phyloP scores from a whole-genome alignment of 2,888 invertebrate genomes.

The Aromia moschata region DNA sequence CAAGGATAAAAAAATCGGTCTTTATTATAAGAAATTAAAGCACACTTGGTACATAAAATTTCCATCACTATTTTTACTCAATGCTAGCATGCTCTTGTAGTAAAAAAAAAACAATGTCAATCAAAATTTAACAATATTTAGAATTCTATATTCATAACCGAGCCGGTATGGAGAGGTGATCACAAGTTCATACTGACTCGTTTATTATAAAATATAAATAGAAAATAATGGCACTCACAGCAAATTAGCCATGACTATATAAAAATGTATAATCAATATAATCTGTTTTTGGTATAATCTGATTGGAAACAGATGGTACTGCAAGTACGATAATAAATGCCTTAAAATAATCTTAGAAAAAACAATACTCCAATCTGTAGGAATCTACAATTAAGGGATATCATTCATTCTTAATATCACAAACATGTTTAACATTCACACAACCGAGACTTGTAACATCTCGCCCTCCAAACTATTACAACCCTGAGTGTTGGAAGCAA shows the following conservation, averaged over 20 bases:
- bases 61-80: conserved; percentile 55
- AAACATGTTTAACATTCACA: conserved; percentile 43
- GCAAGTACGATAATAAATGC: conserved; percentile 58
- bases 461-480: conserved; percentile 43
- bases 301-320: conserved; percentile 54
- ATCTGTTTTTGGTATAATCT: conserved; percentile 52
- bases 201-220: conserved; percentile 46
- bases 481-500: conserved; percentile 56
- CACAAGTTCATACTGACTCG: conserved; percentile 41
- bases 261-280: conserved; percentile 31
- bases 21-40: conserved; percentile 64
- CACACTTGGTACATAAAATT: conserved; percentile 64
- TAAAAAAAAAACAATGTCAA: conserved; percentile 51
- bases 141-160: conserved; percentile 34
- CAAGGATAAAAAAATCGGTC: conserved; percentile 61
- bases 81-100: conserved; percentile 52
- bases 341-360: conserved; percentile 52
- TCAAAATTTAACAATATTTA: conserved; percentile 48
- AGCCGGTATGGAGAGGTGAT: conserved; percentile 31
- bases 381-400: conserved; percentile 41
- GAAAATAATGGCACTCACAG: conserved; percentile 57
- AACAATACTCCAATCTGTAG: conserved; percentile 51
- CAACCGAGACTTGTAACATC: conserved; percentile 41
- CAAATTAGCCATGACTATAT: conserved; percentile 45
- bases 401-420: conserved; percentile 44